Conservation (phyloP, 92 coral and sea anemone genomes). For the Epizoanthus illoricatus region DNA sequence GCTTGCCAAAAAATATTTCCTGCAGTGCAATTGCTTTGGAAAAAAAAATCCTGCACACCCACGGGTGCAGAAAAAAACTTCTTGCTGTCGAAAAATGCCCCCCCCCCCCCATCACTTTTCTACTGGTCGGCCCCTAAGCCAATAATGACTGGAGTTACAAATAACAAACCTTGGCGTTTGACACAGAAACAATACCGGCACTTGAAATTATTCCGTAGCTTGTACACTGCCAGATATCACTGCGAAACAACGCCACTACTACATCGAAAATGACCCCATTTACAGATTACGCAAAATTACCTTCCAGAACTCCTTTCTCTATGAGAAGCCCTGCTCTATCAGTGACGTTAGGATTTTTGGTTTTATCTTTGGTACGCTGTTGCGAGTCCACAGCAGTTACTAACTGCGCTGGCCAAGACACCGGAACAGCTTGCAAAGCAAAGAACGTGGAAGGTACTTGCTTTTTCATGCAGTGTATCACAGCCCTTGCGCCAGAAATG, state of each 20-base stretch:
- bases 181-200: slow-evolving; percentile 16
- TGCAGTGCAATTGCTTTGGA: too few relatives aligned
- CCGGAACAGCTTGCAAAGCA: slow-evolving; percentile 19
- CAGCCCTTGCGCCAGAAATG: not conserved
- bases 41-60: too few relatives aligned
- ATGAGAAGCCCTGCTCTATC: not conserved
- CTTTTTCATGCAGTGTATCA: slow-evolving; percentile 12
- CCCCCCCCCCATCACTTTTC: too few relatives aligned
- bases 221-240: not conserved
- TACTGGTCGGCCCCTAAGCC: too few relatives aligned
- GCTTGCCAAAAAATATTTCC: too few relatives aligned
- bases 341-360: not conserved
- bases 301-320: not conserved
- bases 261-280: not conserved
- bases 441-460: not conserved
- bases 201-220: slow-evolving; percentile 20
- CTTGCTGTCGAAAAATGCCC: too few relatives aligned
- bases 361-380: not conserved
- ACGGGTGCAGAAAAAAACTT: too few relatives aligned
- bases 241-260: not conserved
- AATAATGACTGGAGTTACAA: not conserved
- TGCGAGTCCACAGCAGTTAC: not conserved
- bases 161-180: not conserved
- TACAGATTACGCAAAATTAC: not conserved
- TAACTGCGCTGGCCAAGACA: not conserved